These are phyloP conservation scores for Lordiphosa mommai DNA, from an alignment of 1,140 invertebrate species.

Conservation along the genomic window DNA sequence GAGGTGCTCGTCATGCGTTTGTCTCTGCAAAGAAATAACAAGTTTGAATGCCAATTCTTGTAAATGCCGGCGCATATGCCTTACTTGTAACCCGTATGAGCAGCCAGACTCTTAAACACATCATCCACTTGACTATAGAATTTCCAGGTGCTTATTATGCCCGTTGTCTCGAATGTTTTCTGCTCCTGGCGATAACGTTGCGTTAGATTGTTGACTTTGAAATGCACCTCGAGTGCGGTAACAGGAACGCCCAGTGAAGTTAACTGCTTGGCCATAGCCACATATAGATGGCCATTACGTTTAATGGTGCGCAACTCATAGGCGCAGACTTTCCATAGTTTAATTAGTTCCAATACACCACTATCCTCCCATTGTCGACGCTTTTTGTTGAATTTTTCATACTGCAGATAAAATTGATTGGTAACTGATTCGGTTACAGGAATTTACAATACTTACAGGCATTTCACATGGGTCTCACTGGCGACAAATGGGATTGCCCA, in stretches of 20 bases:
- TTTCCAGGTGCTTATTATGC: slow-evolving; percentile 78
- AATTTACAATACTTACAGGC: slow-evolving; percentile 61
- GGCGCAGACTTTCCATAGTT: slow-evolving; percentile 79
- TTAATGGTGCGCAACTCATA: slow-evolving; percentile 79
- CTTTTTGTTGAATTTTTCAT: slow-evolving; percentile 80
- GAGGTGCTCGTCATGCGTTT: slow-evolving; percentile 78
- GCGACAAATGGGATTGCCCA: slow-evolving; percentile 66
- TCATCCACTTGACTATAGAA: slow-evolving; percentile 79
- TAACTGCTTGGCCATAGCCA: slow-evolving; percentile 78
- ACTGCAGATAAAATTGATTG: slow-evolving; percentile 24
- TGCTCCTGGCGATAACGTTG: slow-evolving; percentile 77
- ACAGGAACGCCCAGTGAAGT: slow-evolving; percentile 72
- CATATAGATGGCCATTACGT: slow-evolving; percentile 79
- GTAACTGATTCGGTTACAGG: not conserved
- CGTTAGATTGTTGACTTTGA: slow-evolving; percentile 78
- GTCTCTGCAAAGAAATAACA: slow-evolving; percentile 43
- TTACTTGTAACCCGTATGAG: slow-evolving; percentile 73
- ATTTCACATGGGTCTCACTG: slow-evolving; percentile 79
- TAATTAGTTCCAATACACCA: slow-evolving; percentile 77
- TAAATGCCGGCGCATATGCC: not conserved
- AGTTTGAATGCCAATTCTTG: not conserved
- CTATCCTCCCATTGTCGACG: slow-evolving; percentile 79
- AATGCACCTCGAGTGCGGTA: slow-evolving; percentile 76
- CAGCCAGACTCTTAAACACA: slow-evolving; percentile 76
- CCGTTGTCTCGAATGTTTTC: slow-evolving; percentile 74